These are phyloP conservation scores for Oplegnathus fasciatus DNA, from an alignment of 2,113 vertebrate species.

Conservation along the genomic window DNA sequence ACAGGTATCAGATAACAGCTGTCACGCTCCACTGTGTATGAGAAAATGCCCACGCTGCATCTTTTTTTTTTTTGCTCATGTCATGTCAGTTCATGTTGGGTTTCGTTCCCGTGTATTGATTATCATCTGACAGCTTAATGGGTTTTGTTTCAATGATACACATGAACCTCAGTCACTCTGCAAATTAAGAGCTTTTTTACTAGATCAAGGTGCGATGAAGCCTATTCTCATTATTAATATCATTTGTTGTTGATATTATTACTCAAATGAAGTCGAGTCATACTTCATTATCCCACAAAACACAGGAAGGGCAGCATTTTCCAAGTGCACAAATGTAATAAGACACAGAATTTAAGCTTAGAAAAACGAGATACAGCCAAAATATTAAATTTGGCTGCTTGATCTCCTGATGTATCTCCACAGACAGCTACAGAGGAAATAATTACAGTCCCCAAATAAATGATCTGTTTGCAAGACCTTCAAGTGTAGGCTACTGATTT, in stretches of 20 bases:
- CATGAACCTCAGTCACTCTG: constrained; percentile 17
- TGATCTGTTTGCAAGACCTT: too few species aligned
- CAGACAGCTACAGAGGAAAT: neutral
- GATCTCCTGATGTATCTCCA: neutral
- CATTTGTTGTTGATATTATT: constrained; percentile 3
- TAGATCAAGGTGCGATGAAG: constrained; percentile 23
- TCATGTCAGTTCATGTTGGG: constrained; percentile 61
- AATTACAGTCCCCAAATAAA: too few species aligned
- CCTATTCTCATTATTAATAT: constrained; percentile 30
- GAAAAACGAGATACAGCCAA: neutral
- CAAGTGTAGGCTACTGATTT: too few species aligned
- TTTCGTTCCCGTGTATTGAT: constrained; percentile 60
- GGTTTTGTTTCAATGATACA: constrained; percentile 46
- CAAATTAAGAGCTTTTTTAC: constrained; percentile 29
- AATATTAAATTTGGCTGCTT: neutral
- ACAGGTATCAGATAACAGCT: constrained; percentile 77
- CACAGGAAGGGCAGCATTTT: neutral
- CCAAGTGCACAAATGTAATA: neutral
- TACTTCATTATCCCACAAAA: neutral
- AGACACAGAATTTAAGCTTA: neutral
- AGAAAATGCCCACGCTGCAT: constrained; percentile 54
- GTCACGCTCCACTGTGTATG: constrained; percentile 50
- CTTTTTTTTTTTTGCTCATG: constrained; percentile 48
- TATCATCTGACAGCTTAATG: constrained; percentile 64
- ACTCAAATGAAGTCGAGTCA: neutral